Conservation (phyloP, 2,888 invertebrate species). For the Trachelus tabidus region DNA sequence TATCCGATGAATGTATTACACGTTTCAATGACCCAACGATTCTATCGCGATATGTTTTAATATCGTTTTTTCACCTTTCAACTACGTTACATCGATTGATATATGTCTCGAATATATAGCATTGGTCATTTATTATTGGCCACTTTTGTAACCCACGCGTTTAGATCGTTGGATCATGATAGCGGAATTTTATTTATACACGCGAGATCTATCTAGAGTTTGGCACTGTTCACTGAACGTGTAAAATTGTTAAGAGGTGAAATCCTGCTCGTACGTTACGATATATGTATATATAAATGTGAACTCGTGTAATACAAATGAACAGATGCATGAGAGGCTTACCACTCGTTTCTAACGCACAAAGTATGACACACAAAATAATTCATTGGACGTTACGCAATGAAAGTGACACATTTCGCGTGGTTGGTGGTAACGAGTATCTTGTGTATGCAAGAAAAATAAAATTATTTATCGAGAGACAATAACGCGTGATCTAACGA, state of each 20-base stretch:
- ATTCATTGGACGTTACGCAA: slow-evolving; percentile 1
- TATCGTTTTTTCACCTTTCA: neutral
- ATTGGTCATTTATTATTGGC: neutral
- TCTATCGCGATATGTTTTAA: neutral
- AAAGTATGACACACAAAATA: neutral
- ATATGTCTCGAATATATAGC: neutral
- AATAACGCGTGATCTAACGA: neutral
- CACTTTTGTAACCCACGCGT: neutral
- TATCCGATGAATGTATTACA: neutral
- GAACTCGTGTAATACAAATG: neutral
- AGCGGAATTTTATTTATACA: neutral
- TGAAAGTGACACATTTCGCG: neutral
- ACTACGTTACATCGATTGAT: neutral
- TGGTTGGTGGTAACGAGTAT: neutral
- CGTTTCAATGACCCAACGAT: neutral
- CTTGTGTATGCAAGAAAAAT: neutral
- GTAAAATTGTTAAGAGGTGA: neutral
- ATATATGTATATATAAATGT: neutral
- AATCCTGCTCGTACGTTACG: neutral
- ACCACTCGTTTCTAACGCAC: neutral
- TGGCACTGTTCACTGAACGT: neutral
- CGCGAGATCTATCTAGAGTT: neutral
- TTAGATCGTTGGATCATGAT: neutral
- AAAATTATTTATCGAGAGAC: neutral
- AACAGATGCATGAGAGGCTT: neutral